A percentile compares a stretch with the other conserved stretches of the same genome.
Evolutionary conservation across 2,888 invertebrate species (phyloP).

Genomic region (Lasius platythorax): DNA sequence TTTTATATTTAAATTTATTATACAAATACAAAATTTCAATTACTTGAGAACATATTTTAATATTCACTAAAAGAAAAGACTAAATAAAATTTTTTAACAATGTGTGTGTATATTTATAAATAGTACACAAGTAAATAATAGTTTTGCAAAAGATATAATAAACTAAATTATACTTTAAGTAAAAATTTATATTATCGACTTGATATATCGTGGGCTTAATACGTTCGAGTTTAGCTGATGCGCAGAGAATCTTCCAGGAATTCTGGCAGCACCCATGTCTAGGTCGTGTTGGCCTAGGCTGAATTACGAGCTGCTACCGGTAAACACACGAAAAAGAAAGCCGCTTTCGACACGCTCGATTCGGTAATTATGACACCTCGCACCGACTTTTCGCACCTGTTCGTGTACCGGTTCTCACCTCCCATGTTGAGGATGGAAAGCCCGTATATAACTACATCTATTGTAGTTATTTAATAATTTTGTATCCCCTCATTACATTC

Average conservation of each 20-base stretch:
- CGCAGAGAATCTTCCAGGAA: not conserved
- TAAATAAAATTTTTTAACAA: not conserved
- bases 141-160: not conserved
- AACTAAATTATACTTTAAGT: not conserved
- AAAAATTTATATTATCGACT: not conserved
- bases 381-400: constrained; percentile 60
- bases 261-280: constrained; percentile 3
- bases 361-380: constrained; percentile 58
- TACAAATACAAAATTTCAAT: not conserved
- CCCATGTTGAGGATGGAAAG: constrained; percentile 30
- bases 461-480: not conserved
- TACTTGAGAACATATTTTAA: not conserved
- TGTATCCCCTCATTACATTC: not conserved
- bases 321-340: constrained; percentile 22
- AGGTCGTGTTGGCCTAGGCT: constrained; percentile 26
- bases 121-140: not conserved
- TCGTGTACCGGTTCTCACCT: constrained; percentile 35
- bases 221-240: not conserved
- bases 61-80: not conserved
- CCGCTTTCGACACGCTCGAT: constrained; percentile 55
- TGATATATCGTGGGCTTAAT: not conserved
- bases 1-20: not conserved
- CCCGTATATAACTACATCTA: not conserved
- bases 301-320: constrained; percentile 32
- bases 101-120: not conserved